Conservation (phyloP, 2,797 vertebrate genomes). For the Scolopax bukidnonensis region DNA sequence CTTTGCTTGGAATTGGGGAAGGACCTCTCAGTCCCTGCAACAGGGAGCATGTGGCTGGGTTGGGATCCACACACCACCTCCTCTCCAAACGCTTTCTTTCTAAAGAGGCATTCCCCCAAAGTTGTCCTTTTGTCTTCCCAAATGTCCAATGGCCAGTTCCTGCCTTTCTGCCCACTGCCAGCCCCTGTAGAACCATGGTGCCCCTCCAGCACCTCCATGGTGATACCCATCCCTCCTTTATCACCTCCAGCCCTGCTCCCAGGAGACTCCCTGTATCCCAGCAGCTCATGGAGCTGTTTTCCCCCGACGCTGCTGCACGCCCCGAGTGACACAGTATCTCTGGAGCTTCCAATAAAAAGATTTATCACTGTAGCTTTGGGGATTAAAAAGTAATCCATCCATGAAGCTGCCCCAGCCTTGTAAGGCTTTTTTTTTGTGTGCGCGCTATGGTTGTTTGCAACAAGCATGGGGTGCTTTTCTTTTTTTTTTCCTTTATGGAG, state of each 20-base stretch:
- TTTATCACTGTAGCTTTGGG: constrained; percentile 50
- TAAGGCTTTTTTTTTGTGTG: constrained; percentile 51
- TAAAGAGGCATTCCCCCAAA: background rate
- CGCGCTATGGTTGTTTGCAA: constrained; percentile 18
- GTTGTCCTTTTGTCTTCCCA: background rate
- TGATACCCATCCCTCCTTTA: background rate
- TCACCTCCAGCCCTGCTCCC: rapidly evolving
- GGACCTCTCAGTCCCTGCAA: background rate
- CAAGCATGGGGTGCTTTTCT: background rate
- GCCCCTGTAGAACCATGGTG: background rate
- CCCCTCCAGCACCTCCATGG: rapidly evolving
- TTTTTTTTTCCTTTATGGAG: background rate
- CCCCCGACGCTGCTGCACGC: rapidly evolving
- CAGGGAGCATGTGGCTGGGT: rapidly evolving
- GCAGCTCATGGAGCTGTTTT: background rate
- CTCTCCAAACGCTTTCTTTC: background rate
- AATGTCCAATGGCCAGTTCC: background rate
- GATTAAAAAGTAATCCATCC: constrained; percentile 70
- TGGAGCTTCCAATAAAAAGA: constrained; percentile 36
- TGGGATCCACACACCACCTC: background rate
- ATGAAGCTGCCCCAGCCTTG: constrained; percentile 55
- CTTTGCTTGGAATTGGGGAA: background rate
- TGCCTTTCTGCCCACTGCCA: rapidly evolving
- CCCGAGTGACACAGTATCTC: background rate
- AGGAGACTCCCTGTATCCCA: background rate